A percentile compares a stretch with the other conserved stretches of the same genome.
phyloP scores from a whole-genome alignment of 2,888 invertebrate species.

The Thyatira batis region DNA sequence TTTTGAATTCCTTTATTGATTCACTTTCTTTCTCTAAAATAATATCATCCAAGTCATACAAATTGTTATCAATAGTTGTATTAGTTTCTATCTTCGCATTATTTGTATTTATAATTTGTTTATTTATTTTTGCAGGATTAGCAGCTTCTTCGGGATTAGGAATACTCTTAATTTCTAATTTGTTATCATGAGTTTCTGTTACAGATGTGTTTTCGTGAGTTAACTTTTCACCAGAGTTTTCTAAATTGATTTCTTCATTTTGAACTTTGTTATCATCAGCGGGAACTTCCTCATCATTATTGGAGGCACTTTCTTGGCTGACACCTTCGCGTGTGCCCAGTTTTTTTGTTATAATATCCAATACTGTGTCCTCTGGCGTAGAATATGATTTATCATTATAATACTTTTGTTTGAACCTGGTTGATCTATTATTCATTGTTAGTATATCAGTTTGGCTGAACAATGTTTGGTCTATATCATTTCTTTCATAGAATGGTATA shows the following conservation, averaged over 20 bases:
- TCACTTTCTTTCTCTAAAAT: background rate
- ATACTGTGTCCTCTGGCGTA: conserved; percentile 61
- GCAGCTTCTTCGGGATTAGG: background rate
- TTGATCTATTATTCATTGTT: conserved; percentile 67
- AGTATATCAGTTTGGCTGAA: conserved; percentile 64
- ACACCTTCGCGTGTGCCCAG: conserved; percentile 10
- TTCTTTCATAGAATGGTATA: conserved; percentile 72
- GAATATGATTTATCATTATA: conserved; percentile 60
- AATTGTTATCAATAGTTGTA: background rate
- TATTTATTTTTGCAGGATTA: background rate
- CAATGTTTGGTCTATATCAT: conserved; percentile 48
- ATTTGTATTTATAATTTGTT: background rate
- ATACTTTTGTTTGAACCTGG: conserved; percentile 68
- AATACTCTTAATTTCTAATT: background rate
- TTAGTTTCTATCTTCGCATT: background rate
- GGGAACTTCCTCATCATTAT: background rate
- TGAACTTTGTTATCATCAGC: conserved; percentile 6
- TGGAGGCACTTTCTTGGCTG: conserved; percentile 2
- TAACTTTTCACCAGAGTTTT: conserved; percentile 2
- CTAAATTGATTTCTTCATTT: conserved; percentile 7
- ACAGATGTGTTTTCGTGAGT: background rate
- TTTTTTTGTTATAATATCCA: conserved; percentile 25
- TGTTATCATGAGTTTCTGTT: background rate
- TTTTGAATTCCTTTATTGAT: conserved; percentile 7
- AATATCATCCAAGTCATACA: background rate